phyloP scores from a whole-genome alignment of 2,113 vertebrate species.

The Mormoops blainvillei region DNA sequence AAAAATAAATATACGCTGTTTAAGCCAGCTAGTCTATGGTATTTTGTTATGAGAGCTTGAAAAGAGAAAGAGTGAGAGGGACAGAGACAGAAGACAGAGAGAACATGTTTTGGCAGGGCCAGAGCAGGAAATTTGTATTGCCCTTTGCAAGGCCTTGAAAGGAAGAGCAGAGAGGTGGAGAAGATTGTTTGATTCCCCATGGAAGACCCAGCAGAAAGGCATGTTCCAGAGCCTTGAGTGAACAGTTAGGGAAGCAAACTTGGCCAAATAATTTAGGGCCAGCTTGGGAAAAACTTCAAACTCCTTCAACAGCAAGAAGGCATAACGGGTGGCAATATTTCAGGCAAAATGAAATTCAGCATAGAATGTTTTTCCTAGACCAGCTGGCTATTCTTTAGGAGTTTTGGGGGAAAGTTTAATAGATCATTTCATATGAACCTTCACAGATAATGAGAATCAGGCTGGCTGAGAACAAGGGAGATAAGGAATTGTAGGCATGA shows the following conservation, averaged over 20 bases:
- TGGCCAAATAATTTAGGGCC: neutral
- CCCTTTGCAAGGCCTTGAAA: neutral
- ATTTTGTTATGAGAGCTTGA: neutral
- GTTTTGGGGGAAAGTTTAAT: slow-evolving; percentile 29
- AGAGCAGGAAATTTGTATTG: neutral
- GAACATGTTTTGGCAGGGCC: neutral
- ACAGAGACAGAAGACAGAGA: neutral
- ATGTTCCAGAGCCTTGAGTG: neutral
- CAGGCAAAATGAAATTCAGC: slow-evolving; percentile 33
- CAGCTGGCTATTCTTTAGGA: slow-evolving; percentile 10
- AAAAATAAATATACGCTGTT: neutral
- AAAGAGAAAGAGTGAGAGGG: neutral
- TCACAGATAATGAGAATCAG: slow-evolving; percentile 55
- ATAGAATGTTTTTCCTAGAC: neutral
- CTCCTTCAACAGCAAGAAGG: neutral
- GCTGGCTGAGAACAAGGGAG: slow-evolving; percentile 28
- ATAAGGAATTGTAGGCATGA: slow-evolving; percentile 53
- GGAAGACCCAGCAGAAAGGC: neutral
- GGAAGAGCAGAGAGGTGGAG: neutral
- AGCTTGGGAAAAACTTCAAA: neutral
- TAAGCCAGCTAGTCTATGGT: neutral
- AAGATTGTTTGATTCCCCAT: neutral
- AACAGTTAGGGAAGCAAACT: neutral
- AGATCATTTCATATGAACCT: slow-evolving; percentile 45
- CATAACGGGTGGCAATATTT: neutral